Conservation (phyloP, 2,797 vertebrate genomes). For the Gambelia wislizenii region DNA sequence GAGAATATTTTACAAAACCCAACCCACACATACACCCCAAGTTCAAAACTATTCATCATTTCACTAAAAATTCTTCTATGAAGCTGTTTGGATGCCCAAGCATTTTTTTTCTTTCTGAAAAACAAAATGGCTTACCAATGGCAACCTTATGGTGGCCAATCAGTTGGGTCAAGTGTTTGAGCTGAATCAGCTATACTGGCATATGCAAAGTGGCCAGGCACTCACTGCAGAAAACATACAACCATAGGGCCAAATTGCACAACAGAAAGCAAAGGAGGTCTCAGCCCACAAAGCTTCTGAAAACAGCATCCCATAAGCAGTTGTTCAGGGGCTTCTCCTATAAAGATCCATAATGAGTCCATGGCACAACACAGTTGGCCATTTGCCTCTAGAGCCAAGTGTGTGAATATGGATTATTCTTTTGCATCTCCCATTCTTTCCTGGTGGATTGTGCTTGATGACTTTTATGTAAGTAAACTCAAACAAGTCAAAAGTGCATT, state of each 20-base stretch:
- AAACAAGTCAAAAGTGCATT: slow-evolving; percentile 58
- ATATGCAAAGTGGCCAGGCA: slow-evolving; percentile 34
- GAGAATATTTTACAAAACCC: slow-evolving; percentile 6
- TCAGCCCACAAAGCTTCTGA: not conserved
- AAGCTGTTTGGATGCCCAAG: not conserved
- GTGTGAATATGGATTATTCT: not conserved
- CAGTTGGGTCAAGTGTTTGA: not conserved
- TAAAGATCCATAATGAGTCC: not conserved
- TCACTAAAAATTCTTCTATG: not conserved
- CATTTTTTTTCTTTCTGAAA: not conserved
- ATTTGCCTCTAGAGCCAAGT: not conserved
- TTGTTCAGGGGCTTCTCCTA: not conserved
- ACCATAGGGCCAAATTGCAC: not conserved
- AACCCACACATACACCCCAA: not conserved
- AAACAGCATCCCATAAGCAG: not conserved
- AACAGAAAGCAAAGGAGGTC: not conserved
- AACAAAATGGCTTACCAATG: not conserved
- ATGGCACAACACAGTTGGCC: not conserved
- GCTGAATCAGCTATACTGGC: not conserved
- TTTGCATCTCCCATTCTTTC: not conserved
- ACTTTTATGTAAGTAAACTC: slow-evolving; percentile 60
- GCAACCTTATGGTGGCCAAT: slow-evolving; percentile 3
- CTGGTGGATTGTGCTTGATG: not conserved
- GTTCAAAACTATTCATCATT: not conserved
- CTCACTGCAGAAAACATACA: not conserved